A percentile compares a stretch with the other conserved stretches of the same genome.
Conservation (phyloP, 2,888 invertebrate species). For the Lordiphosa fenestrarum region DNA sequence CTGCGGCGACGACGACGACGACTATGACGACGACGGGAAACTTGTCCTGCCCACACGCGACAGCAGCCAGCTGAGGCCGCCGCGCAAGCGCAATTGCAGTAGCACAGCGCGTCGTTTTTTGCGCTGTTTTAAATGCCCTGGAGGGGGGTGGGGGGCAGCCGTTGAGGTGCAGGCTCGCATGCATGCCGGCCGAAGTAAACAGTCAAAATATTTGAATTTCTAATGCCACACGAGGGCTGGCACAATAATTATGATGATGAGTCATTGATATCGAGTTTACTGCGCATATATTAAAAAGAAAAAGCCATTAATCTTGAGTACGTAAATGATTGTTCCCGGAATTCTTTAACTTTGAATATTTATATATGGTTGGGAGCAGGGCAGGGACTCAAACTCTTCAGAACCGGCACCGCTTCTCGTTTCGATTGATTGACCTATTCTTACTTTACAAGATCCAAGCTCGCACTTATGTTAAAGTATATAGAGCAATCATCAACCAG, state of each 20-base stretch:
- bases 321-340: too few relatives aligned
- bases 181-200: constrained; percentile 47
- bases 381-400: too few relatives aligned
- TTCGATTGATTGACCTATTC: too few relatives aligned
- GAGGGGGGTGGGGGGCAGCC: constrained; percentile 45
- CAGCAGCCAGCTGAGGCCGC: constrained; percentile 8
- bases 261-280: constrained; percentile 30
- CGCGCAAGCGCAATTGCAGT: constrained; percentile 58
- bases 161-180: constrained; percentile 20
- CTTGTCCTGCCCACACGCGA: constrained; percentile 53
- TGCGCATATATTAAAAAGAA: too few relatives aligned
- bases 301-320: neutral
- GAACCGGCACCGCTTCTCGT: too few relatives aligned
- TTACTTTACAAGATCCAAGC: too few relatives aligned
- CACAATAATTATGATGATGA: constrained; percentile 40
- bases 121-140: constrained; percentile 55
- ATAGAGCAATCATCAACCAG: too few relatives aligned
- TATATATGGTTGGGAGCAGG: too few relatives aligned
- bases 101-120: constrained; percentile 45
- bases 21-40: constrained; percentile 33
- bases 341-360: too few relatives aligned
- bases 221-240: constrained; percentile 63
- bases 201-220: constrained; percentile 78
- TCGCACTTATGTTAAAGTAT: too few relatives aligned
- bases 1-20: constrained; percentile 53